Conservation (phyloP, 2,797 vertebrate species). For the Malurus leucopterus region DNA sequence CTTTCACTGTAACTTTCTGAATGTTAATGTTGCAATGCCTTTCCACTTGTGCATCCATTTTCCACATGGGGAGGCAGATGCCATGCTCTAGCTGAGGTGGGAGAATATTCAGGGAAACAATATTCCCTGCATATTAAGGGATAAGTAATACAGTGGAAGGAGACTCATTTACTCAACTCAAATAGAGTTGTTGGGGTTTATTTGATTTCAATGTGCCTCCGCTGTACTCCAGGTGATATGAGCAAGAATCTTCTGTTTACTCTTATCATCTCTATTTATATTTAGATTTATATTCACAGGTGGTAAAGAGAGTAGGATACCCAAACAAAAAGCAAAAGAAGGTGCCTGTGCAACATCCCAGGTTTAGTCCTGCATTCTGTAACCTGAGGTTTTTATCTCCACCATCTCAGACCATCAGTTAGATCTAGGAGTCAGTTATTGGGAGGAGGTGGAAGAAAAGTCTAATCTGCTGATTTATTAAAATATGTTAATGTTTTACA, state of each 20-base stretch:
- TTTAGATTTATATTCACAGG: not conserved
- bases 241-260: not conserved
- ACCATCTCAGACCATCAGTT: not conserved
- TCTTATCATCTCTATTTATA: not conserved
- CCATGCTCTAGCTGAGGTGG: not conserved
- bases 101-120: not conserved
- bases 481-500: not conserved
- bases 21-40: not conserved
- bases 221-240: not conserved
- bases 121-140: not conserved
- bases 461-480: conserved; percentile 14
- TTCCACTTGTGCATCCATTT: not conserved
- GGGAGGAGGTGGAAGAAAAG: not conserved
- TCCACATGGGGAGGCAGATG: not conserved
- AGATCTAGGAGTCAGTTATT: not conserved
- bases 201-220: not conserved
- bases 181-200: not conserved
- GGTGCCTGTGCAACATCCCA: not conserved
- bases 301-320: not conserved
- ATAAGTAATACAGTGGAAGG: not conserved
- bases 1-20: not conserved
- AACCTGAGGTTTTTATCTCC: not conserved
- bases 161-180: not conserved
- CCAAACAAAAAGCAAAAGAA: not conserved
- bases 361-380: not conserved